phyloP scores from a whole-genome alignment of 2,888 invertebrate genomes.

The Mantis religiosa region DNA sequence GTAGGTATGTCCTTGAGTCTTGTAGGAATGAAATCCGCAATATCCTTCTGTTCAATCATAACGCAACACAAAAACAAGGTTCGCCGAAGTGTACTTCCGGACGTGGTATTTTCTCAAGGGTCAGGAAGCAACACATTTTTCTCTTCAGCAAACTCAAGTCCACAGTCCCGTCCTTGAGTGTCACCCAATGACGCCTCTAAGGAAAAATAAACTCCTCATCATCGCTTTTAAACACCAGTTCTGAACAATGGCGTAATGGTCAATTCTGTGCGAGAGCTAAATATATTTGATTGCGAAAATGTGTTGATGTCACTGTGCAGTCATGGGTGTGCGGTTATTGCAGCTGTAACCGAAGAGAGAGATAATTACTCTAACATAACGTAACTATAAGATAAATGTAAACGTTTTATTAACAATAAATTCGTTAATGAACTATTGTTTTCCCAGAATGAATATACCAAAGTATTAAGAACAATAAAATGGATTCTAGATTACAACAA shows the following conservation, averaged over 20 bases:
- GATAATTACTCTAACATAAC: no score
- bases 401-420: no score
- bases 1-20: not conserved
- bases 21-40: not conserved
- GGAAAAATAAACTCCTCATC: not conserved
- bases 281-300: not conserved
- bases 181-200: not conserved
- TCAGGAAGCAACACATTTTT: not conserved
- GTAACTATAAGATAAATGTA: no score
- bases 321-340: no score
- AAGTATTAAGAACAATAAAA: no score
- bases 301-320: no score
- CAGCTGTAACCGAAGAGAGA: no score
- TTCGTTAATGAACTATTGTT: no score
- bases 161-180: not conserved
- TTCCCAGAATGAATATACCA: no score
- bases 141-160: not conserved
- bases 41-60: no score
- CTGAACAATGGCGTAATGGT: not conserved
- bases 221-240: not conserved
- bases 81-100: not conserved
- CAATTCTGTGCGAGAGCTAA: not conserved
- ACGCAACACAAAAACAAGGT: not conserved
- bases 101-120: not conserved
- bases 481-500: no score